Base-by-base conservation (phyloP, 2,888 invertebrate genomes). In the Ophion obscuratus region DNA sequence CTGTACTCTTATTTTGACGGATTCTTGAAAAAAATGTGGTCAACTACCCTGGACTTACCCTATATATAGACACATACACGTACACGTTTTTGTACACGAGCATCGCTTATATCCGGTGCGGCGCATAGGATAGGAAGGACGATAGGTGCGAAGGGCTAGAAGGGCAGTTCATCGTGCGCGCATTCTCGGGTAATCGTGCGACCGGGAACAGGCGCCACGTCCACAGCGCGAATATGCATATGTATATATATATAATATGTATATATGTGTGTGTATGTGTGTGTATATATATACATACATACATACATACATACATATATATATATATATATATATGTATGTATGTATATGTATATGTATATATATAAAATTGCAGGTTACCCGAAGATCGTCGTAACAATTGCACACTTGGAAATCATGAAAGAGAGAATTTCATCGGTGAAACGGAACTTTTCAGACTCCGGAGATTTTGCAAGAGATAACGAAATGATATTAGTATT, bases 151-250 rank as follows among this genome's bases (percentile, higher is more conserved):
- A 40, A 27, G 24, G 44, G 68, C 62, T 68, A 53, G 59, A 74
- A 74, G 67, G 44, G 44, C 44, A 76, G 81, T 82, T 75, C 67
- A 80, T 78, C 82, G 82, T 61, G 82, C 62, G 80, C 88, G 86
- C 88, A 89, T 89, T 89, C 89, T 86, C 87, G 86, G 80, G 89
- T 89, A 90, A 89, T 89, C 89, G 88, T 87, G 88, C 87, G 88
- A 89, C 87, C 87, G 87, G 87, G 85, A 88, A 84, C 84, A 80
- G 80, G 80, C 80, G 86, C 86, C 82, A 86, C 83, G 86, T 87
- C 84, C 79, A 82, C 87, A 71, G 70, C 68, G 68, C 67, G 73
- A 59, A 61, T 44, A 74, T 73, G 53, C 47, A 24, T 31, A 57
- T 59, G 70, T 31, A 79, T 57, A 36, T 24, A 53, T 62, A 47